Evolutionary conservation across 2,797 vertebrate genomes (phyloP).

Genomic region (Bradypodion ventrale): DNA sequence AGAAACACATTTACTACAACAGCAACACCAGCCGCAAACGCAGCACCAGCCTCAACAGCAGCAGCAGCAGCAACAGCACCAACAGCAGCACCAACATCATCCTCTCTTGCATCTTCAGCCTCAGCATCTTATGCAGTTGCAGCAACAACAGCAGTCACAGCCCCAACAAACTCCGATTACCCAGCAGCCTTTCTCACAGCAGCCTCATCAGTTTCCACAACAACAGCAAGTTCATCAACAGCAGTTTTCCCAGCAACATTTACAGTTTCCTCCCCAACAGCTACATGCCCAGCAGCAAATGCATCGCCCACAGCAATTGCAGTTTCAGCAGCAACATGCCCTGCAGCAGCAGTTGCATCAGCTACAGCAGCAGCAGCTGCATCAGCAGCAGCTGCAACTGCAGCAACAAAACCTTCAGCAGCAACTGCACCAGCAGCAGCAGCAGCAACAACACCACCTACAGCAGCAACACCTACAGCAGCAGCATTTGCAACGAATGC

Average conservation of each 20-base stretch:
- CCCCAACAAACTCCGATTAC: constrained; percentile 73
- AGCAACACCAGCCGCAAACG: constrained; percentile 77
- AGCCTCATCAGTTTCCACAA: constrained; percentile 72
- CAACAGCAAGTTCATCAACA: constrained; percentile 74
- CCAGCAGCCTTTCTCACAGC: constrained; percentile 71
- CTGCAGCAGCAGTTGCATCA: constrained; percentile 82
- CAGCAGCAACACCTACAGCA: constrained; percentile 82
- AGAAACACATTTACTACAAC: constrained; percentile 80
- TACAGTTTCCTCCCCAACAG: constrained; percentile 79
- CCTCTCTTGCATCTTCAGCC: constrained; percentile 76
- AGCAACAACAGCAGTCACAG: constrained; percentile 78
- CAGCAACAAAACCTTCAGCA: constrained; percentile 79
- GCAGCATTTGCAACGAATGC: constrained; percentile 69
- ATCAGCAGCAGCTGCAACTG: constrained; percentile 81
- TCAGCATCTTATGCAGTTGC: constrained; percentile 78
- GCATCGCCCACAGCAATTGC: constrained; percentile 77
- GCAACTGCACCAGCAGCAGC: constrained; percentile 36
- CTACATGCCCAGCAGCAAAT: constrained; percentile 78
- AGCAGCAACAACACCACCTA: constrained; percentile 76
- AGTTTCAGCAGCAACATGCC: constrained; percentile 81
- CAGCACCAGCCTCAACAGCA: constrained; percentile 73
- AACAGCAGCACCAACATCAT: constrained; percentile 79
- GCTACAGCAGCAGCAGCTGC: constrained; percentile 79
- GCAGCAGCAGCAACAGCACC: constrained; percentile 77
- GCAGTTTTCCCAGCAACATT: constrained; percentile 78